phyloP scores from a whole-genome alignment of 92 coral and sea anemone species.

The Chrysogorgia sp. region DNA sequence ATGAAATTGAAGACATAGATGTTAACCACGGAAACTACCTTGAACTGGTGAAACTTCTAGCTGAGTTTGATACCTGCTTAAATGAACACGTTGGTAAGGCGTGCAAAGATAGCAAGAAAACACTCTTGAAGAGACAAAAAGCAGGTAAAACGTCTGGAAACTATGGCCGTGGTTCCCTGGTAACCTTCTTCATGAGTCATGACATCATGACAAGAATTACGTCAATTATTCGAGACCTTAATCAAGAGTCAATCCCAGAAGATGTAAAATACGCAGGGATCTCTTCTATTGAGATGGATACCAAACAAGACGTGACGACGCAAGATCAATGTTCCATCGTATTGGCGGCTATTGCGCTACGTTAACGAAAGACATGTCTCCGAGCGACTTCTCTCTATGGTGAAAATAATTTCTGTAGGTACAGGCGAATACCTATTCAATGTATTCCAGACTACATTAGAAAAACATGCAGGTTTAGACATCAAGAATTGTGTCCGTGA shows the following conservation, averaged over 20 bases:
- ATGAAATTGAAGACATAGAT: too few species aligned
- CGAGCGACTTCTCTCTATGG: constrained; percentile 20
- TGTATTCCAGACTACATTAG: background rate
- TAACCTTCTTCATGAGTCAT: constrained; percentile 23
- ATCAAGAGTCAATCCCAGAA: constrained; percentile 23
- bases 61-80: too few species aligned
- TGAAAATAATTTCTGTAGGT: constrained; percentile 9
- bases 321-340: too few species aligned
- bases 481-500: constrained; percentile 11
- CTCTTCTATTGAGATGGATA: too few species aligned
- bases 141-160: constrained; percentile 13
- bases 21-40: too few species aligned
- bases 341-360: constrained; percentile 11
- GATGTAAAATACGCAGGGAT: background rate
- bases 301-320: constrained; percentile 13
- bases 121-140: constrained; percentile 9
- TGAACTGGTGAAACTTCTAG: too few species aligned
- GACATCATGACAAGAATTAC: constrained; percentile 29
- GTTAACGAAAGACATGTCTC: constrained; percentile 1
- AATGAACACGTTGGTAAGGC: too few species aligned
- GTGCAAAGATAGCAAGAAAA: constrained; percentile 23
- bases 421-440: constrained; percentile 3
- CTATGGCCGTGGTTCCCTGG: constrained; percentile 9
- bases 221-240: background rate
- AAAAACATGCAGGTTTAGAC: constrained; percentile 10